These are phyloP conservation scores for Oryzias celebensis DNA, from an alignment of 2,113 vertebrate genomes.

Conservation along the genomic window DNA sequence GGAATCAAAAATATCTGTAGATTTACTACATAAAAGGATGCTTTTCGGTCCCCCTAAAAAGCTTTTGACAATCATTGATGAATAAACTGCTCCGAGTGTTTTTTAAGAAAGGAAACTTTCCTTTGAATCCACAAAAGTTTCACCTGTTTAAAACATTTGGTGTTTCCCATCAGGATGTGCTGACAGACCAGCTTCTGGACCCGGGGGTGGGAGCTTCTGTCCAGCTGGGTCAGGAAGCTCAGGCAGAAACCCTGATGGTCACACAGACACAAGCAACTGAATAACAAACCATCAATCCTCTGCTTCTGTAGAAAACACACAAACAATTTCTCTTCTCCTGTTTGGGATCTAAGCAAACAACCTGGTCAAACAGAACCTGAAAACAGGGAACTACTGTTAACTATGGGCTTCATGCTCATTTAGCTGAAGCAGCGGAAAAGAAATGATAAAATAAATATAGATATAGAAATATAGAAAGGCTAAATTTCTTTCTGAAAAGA, in stretches of 20 bases:
- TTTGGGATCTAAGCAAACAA: not conserved
- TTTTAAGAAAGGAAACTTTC: not conserved
- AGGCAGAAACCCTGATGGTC: slow-evolving; percentile 89
- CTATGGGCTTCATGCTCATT: too few relatives aligned
- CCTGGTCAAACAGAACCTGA: too few relatives aligned
- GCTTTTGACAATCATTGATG: too few relatives aligned
- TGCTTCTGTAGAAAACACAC: not conserved
- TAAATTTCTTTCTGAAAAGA: too few relatives aligned
- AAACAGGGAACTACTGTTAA: too few relatives aligned
- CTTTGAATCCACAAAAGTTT: not conserved
- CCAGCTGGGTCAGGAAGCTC: slow-evolving; percentile 94
- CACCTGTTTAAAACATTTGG: slow-evolving; percentile 92
- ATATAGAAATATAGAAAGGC: too few relatives aligned
- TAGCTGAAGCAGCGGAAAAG: too few relatives aligned
- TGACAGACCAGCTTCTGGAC: slow-evolving; percentile 92
- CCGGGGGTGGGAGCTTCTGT: slow-evolving; percentile 87
- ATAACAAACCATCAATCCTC: not conserved
- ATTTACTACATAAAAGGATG: too few relatives aligned
- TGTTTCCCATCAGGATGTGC: slow-evolving; percentile 85
- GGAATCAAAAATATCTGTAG: too few relatives aligned
- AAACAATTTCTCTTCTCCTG: not conserved
- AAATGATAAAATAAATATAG: too few relatives aligned
- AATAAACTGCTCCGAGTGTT: too few relatives aligned
- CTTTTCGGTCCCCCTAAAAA: too few relatives aligned
- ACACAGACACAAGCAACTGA: not conserved